Evolutionary conservation across 2,888 invertebrate species (phyloP), one percentile per base, ranked within the genome.

Genomic region (Meiosimyza platycephala): DNA sequence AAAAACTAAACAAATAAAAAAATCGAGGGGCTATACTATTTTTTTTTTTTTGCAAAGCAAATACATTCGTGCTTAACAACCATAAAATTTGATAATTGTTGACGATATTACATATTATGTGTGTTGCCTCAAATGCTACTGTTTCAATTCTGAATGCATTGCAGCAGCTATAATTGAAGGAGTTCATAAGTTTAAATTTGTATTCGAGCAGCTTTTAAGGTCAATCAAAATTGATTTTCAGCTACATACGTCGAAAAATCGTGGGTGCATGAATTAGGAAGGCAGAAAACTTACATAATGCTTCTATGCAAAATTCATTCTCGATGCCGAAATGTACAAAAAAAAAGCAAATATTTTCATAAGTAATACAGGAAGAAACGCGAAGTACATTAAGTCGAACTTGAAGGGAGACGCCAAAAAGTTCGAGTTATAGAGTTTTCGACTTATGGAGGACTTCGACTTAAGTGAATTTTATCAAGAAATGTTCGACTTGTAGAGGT

Each of bases 1-100:
- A 16, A 28, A 68, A 28, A 47, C 15, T 54, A 54, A 71, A 50
- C 65, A 54, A 57, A 54, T 63, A 72, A 70, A 67, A 22, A 16
- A 40, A 9, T 9, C 0, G 40, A 40, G 40, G 9, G 9, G 9
- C 40, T 40, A n/a, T n/a, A n/a, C n/a, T n/a, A n/a, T 40, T 40
- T 40, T 2, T 7, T 7, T 40, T 40, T 40, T 40, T 40, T 40
- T 7, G 40, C 40, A 40, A 40, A 40, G 40, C 9, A 40, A 40
- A 40, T 40, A 40, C 40, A 40, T 51, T 51, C 64, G 28, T 64
- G 64, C 64, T 64, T 28, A 64, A 28, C 64, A 64, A 64, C 22
- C 64, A 64, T 51, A 22, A 64, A 64, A 64, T 64, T 64, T 64
- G 64, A 51, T 64, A 64, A 64, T 51, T 64, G 64, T 64, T 22